Evolutionary conservation across 2,888 invertebrate genomes (phyloP).

Genomic region (Chrysina gloriosa): DNA sequence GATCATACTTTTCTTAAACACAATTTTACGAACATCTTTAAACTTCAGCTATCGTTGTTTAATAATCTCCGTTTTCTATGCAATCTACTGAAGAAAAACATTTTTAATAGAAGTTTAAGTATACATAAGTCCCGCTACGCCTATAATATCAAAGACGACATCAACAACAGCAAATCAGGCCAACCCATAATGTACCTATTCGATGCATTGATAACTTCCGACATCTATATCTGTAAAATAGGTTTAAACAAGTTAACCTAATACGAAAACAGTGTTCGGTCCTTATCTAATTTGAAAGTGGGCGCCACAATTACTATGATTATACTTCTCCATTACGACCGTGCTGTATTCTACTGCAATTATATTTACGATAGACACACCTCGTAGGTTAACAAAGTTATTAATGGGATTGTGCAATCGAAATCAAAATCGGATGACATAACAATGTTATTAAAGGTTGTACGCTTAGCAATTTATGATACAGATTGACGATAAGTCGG

Average conservation of each 20-base stretch:
- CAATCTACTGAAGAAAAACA: too few species aligned
- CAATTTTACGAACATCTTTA: too few species aligned
- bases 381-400: conserved; percentile 15
- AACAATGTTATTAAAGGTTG: conserved; percentile 23
- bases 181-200: not conserved
- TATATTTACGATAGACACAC: conserved; percentile 27
- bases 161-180: not conserved
- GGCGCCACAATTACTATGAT: conserved; percentile 17
- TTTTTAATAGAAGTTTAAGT: too few species aligned
- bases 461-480: conserved; percentile 17
- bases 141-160: too few species aligned
- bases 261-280: not conserved
- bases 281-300: conserved; percentile 21
- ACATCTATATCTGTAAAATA: not conserved
- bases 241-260: not conserved
- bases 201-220: not conserved
- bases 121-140: too few species aligned
- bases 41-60: too few species aligned
- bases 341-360: not conserved
- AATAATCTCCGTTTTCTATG: too few species aligned
- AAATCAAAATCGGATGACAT: conserved; percentile 26
- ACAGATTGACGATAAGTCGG: conserved; percentile 10
- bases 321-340: conserved; percentile 14
- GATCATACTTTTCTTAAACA: too few species aligned
- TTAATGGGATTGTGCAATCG: conserved; percentile 13